Evolutionary conservation across 2,888 invertebrate genomes (phyloP).

Genomic region (Pegoplata infirma): DNA sequence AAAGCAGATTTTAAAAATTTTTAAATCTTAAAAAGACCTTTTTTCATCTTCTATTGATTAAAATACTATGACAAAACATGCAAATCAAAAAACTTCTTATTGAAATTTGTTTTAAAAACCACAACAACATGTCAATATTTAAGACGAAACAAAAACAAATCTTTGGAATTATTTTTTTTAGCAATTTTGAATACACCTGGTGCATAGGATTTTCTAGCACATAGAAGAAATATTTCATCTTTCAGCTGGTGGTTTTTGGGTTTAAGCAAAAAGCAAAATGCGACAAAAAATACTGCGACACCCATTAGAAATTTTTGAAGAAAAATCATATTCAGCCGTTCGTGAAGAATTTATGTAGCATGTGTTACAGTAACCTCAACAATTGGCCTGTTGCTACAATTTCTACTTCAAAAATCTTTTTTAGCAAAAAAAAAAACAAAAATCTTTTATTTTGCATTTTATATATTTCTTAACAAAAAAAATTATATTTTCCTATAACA

Average conservation of each 20-base stretch:
- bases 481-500: conserved; percentile 10
- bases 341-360: conserved; percentile 65
- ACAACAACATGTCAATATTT: neutral
- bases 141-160: neutral
- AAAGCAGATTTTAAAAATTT: conserved; percentile 11
- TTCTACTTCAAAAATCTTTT: neutral
- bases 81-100: neutral
- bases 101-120: neutral
- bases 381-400: conserved; percentile 39
- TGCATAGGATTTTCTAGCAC: too few relatives aligned
- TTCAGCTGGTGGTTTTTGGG: conserved; percentile 20
- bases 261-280: neutral
- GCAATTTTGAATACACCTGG: neutral
- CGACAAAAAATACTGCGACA: conserved; percentile 35
- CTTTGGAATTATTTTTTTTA: neutral
- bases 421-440: neutral
- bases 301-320: neutral
- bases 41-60: neutral
- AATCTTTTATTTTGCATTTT: conserved; percentile 9
- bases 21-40: neutral
- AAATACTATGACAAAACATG: neutral
- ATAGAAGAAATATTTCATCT: neutral
- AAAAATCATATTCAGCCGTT: neutral
- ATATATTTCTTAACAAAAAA: too few relatives aligned
- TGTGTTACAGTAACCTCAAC: conserved; percentile 39